phyloP scores from a whole-genome alignment of 2,797 vertebrate species.

The Helicolenus hilgendorfi region DNA sequence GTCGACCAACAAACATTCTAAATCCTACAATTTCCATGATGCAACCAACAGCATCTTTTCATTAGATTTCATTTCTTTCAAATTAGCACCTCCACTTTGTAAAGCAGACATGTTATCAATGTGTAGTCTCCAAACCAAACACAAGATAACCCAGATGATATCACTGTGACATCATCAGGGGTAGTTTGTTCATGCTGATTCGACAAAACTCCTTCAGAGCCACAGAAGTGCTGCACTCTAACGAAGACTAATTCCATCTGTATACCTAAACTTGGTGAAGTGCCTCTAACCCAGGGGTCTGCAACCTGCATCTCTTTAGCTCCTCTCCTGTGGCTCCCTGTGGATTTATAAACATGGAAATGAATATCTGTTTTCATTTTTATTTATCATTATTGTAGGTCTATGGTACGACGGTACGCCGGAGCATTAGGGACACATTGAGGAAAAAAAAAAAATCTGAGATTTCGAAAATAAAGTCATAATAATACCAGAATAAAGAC shows the following conservation, averaged over 20 bases:
- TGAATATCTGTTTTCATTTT: fast-evolving
- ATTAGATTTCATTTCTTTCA: neutral
- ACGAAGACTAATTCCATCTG: neutral
- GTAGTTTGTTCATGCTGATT: neutral
- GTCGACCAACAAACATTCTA: neutral
- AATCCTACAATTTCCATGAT: neutral
- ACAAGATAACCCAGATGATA: neutral
- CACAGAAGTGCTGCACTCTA: neutral
- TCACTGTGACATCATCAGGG: neutral
- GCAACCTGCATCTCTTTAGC: too few relatives aligned
- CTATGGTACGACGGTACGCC: too few relatives aligned
- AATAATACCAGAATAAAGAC: too few relatives aligned
- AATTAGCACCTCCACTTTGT: neutral
- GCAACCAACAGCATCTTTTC: neutral
- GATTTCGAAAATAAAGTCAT: too few relatives aligned
- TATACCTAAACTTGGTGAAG: neutral
- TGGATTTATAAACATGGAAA: too few relatives aligned
- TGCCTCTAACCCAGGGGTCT: neutral
- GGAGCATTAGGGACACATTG: too few relatives aligned
- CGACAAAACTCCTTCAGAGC: neutral
- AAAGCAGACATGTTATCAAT: neutral
- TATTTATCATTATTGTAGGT: too few relatives aligned
- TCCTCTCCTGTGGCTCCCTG: too few relatives aligned
- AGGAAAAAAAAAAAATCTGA: too few relatives aligned
- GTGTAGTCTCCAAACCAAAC: neutral